Percentiles rank a stretch among this genome's conserved stretches.
Evolutionary conservation across 2,888 invertebrate genomes (phyloP).

Genomic region (Xanthorhoe designata): DNA sequence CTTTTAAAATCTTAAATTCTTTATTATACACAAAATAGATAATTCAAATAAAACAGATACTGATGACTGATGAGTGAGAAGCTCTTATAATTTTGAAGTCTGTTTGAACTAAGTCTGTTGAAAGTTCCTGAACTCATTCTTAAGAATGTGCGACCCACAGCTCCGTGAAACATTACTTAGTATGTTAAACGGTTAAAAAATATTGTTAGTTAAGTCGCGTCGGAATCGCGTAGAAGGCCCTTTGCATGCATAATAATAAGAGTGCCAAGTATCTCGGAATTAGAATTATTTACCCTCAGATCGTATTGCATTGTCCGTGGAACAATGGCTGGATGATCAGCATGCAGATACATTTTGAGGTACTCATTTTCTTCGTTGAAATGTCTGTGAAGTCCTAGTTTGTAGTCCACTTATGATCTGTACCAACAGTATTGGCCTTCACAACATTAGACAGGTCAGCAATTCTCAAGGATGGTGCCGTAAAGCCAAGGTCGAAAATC

Average conservation of each 20-base stretch:
- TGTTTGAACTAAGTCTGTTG: too few species aligned
- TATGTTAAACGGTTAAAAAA: constrained; percentile 16
- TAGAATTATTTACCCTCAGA: constrained; percentile 33
- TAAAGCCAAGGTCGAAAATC: constrained; percentile 80
- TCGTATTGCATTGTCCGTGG: constrained; percentile 30
- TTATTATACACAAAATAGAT: too few species aligned
- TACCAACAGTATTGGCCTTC: constrained; percentile 50
- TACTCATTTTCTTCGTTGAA: background rate
- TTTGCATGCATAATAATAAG: constrained; percentile 39
- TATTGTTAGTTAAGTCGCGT: constrained; percentile 8
- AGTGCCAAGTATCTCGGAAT: constrained; percentile 36
- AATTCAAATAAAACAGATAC: too few species aligned
- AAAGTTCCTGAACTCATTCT: background rate
- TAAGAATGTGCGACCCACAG: constrained; percentile 7
- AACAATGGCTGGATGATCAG: constrained; percentile 22
- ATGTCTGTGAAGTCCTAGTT: background rate
- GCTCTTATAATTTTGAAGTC: too few species aligned
- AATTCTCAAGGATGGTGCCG: constrained; percentile 71
- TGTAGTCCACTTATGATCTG: background rate
- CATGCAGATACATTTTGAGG: background rate
- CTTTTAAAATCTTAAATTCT: too few species aligned
- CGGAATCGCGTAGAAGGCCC: constrained; percentile 18
- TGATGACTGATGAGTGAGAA: too few species aligned
- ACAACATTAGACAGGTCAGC: constrained; percentile 69
- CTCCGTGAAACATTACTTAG: constrained; percentile 12